phyloP scores from a whole-genome alignment of 2,113 vertebrate genomes.

The Oreochromis spilurus region DNA sequence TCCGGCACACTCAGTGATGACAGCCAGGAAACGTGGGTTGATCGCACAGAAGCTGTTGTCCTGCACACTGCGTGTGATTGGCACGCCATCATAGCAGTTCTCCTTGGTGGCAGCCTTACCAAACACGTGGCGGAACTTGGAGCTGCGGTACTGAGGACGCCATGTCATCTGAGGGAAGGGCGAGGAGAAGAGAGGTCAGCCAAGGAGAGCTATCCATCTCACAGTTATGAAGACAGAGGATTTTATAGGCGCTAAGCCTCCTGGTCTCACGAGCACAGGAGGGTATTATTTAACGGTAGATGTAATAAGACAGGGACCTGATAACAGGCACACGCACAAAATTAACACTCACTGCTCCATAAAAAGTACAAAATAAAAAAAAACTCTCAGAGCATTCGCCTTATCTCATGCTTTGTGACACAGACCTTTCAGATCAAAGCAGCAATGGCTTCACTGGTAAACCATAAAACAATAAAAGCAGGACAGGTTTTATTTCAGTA shows the following conservation, averaged over 20 bases:
- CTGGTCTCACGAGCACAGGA: neutral
- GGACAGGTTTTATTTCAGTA: neutral
- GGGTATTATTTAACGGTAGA: neutral
- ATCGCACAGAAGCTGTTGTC: conserved; percentile 93
- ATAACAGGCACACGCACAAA: neutral
- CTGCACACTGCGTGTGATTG: conserved; percentile 89
- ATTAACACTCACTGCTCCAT: neutral
- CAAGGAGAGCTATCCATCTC: neutral
- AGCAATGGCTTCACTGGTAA: neutral
- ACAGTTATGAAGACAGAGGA: neutral
- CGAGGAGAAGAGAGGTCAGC: neutral
- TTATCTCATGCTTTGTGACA: neutral
- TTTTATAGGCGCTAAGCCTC: neutral
- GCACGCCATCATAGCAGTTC: conserved; percentile 86
- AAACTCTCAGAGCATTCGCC: neutral
- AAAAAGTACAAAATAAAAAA: neutral
- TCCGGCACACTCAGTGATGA: conserved; percentile 89
- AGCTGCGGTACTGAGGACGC: conserved; percentile 87
- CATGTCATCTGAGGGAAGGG: conserved; percentile 86
- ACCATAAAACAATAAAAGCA: neutral
- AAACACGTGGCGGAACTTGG: conserved; percentile 93
- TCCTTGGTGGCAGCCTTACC: conserved; percentile 87
- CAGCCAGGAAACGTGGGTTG: conserved; percentile 89
- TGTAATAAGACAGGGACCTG: neutral
- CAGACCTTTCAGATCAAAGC: neutral